Conservation (phyloP, 2,113 vertebrate genomes). For the Lycaon pictus region DNA sequence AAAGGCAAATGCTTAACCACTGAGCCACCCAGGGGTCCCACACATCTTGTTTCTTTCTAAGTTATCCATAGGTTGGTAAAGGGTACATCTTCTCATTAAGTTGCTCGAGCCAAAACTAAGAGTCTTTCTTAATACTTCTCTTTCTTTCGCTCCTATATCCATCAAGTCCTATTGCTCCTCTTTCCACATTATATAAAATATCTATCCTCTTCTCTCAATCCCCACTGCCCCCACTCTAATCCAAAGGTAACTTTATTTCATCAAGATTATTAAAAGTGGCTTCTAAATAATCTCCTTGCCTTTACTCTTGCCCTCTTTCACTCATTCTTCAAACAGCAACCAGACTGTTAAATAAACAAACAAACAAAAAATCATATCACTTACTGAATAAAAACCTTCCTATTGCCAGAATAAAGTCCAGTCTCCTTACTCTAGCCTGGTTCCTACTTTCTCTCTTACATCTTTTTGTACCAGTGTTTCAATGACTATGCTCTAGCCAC, state of each 20-base stretch:
- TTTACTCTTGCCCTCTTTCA: not conserved
- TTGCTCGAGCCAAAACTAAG: not conserved
- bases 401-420: not conserved
- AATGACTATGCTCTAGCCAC: not conserved
- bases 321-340: not conserved
- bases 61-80: not conserved
- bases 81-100: not conserved
- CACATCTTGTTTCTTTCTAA: not conserved
- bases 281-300: not conserved
- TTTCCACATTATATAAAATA: not conserved
- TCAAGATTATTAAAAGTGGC: not conserved
- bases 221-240: not conserved
- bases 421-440: not conserved
- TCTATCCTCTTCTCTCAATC: not conserved
- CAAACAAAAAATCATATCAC: not conserved
- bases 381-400: slow-evolving; percentile 25
- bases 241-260: not conserved
- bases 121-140: not conserved
- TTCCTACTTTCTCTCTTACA: not conserved
- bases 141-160: not conserved
- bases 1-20: too few species aligned
- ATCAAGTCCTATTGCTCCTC: not conserved
- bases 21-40: not conserved
- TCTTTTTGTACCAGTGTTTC: not conserved
- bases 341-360: not conserved